Evolutionary conservation across 2,888 invertebrate species (phyloP), one percentile per base, ranked within the genome.

Genomic region (Monoplex corrugatus): DNA sequence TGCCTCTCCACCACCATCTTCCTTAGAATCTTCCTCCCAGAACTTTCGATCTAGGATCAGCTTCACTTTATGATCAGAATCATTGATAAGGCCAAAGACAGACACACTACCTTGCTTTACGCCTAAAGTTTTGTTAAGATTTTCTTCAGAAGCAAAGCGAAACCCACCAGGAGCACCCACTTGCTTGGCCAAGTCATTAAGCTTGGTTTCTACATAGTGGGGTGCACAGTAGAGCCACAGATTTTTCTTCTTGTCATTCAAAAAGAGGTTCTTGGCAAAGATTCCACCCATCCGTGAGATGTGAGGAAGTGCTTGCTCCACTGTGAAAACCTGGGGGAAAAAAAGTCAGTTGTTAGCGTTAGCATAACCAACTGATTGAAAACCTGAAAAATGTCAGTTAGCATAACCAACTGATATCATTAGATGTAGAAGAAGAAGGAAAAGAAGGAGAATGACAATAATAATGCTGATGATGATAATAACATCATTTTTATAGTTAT

Each of bases 261-360:
- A 91, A 90, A 96, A 96, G 3, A 96, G 93, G 91, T 96, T 96
- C 91, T 96, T 96, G 45, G 94, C 94, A 90, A 94, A 94, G 72
- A 94, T 92, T 6, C 96, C 96, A 2, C 94, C 92, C 50, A 95
- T 82, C 72, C 94, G 91, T 16, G 88, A 63, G 19, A 96, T 92
- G 87, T 95, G 91, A 10, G 94, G 94, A 90, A 96, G 91, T 87
- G 96, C 95, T 83, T 93, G 94, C 86, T 95, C 95, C 6, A 96
- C 96, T n/a, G 96, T 96, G 89, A 95, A 95, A 2, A 95, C 96
- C 95, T 95, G 92, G n/a, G n/a, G n/a, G n/a, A n/a, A n/a, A n/a
- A n/a, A n/a, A n/a, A n/a, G n/a, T n/a, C n/a, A n/a, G n/a, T n/a
- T n/a, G n/a, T n/a, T n/a, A n/a, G n/a, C n/a, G n/a, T n/a, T n/a